Evolutionary conservation across 1,140 invertebrate genomes (phyloP).

Genomic region (Notospermus geniculatus): DNA sequence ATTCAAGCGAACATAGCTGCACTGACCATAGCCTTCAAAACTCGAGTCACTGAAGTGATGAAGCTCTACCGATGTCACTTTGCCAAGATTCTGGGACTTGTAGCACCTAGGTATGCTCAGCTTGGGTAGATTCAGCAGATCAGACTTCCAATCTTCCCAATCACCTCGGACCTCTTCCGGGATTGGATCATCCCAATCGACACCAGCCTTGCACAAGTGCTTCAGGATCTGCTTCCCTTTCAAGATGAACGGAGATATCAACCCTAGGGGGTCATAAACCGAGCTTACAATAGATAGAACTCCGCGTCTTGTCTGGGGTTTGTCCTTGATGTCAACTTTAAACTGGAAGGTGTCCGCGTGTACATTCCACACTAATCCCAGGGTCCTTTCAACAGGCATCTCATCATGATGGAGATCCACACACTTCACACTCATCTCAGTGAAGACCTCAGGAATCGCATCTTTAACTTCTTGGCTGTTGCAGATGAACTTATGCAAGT

Average conservation of each 20-base stretch:
- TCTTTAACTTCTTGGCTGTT: conserved; percentile 20
- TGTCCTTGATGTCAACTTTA: conserved; percentile 6
- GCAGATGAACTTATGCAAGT: conserved; percentile 18
- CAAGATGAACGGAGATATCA: conserved; percentile 29
- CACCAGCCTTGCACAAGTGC: conserved; percentile 22
- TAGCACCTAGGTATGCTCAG: conserved; percentile 14
- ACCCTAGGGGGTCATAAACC: conserved; percentile 32
- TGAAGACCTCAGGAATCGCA: no score
- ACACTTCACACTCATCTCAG: no score
- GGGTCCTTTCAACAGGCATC: conserved; percentile 13
- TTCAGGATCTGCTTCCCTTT: conserved; percentile 28
- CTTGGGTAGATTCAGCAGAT: conserved; percentile 12
- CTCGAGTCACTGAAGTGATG: no score
- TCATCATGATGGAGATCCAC: no score
- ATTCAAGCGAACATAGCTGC: no score
- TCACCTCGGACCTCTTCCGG: conserved; percentile 2
- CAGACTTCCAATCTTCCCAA: conserved; percentile 21
- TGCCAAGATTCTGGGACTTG: conserved; percentile 24
- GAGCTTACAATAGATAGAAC: conserved; percentile 30
- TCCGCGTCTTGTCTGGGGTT: conserved; percentile 16
- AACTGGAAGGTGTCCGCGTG: conserved; percentile 21
- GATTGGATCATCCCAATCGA: conserved; percentile 21
- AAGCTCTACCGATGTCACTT: background rate
- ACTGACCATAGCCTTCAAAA: no score
- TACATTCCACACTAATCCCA: conserved; percentile 23